Evolutionary conservation across 1,140 invertebrate genomes (phyloP).

Genomic region (Drosophila rhopaloa): DNA sequence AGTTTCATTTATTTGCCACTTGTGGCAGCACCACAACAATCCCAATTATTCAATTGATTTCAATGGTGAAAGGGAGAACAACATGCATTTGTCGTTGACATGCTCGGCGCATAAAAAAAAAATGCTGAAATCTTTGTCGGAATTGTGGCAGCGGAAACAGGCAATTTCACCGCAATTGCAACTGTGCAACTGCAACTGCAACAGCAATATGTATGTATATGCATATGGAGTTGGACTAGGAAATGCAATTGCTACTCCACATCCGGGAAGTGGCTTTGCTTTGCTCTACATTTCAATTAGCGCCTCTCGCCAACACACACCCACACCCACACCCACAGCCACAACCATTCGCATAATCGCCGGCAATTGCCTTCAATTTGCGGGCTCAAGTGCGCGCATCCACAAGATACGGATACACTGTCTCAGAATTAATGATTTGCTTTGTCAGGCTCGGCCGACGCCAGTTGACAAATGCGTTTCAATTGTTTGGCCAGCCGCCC

Average conservation of each 20-base stretch:
- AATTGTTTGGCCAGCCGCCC: slow-evolving; percentile 61
- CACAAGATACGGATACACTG: slow-evolving; percentile 25
- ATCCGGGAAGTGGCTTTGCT: slow-evolving; percentile 50
- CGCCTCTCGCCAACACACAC: slow-evolving; percentile 26
- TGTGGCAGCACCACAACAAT: slow-evolving; percentile 65
- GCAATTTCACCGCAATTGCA: slow-evolving; percentile 38
- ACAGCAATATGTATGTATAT: slow-evolving; percentile 15
- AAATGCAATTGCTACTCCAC: slow-evolving; percentile 55
- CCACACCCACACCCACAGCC: slow-evolving; percentile 15
- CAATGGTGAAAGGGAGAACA: slow-evolving; percentile 35
- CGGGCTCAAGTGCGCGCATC: slow-evolving; percentile 39
- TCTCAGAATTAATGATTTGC: slow-evolving; percentile 53
- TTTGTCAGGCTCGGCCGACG: slow-evolving; percentile 44
- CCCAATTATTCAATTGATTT: slow-evolving; percentile 80
- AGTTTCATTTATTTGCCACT: slow-evolving; percentile 83
- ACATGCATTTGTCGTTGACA: slow-evolving; percentile 48
- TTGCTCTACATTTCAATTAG: slow-evolving; percentile 72
- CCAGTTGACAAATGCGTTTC: slow-evolving; percentile 73
- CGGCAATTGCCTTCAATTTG: slow-evolving; percentile 67
- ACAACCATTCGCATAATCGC: slow-evolving; percentile 48
- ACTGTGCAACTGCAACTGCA: neutral
- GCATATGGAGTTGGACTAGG: slow-evolving; percentile 38
- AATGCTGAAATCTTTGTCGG: slow-evolving; percentile 43
- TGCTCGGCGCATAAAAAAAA: slow-evolving; percentile 13
- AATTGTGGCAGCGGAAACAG: slow-evolving; percentile 56